A percentile compares a stretch with the other conserved stretches of the same genome.
Conservation (phyloP, 2,888 invertebrate species). For the Microchrysa polita region DNA sequence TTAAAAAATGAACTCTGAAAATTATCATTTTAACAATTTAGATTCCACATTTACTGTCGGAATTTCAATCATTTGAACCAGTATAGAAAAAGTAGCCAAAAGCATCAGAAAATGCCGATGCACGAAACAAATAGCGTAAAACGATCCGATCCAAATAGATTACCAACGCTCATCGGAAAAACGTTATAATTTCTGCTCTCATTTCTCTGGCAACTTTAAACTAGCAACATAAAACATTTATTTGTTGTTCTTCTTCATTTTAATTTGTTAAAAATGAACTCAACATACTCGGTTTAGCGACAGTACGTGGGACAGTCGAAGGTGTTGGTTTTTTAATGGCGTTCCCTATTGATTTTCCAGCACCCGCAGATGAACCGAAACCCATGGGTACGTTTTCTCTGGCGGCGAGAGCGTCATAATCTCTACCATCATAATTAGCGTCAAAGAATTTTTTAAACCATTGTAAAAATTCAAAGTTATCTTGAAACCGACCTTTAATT, state of each 20-base stretch:
- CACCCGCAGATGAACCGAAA: slow-evolving; percentile 67
- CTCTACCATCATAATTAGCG: slow-evolving; percentile 95
- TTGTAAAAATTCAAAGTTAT: slow-evolving; percentile 99
- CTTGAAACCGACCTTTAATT: slow-evolving; percentile 98
- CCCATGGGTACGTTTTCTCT: slow-evolving; percentile 89
- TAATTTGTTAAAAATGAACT: neutral
- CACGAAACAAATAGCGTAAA: too few species aligned
- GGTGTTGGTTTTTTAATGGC: slow-evolving; percentile 48
- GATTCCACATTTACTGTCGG: too few species aligned
- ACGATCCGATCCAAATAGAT: too few species aligned
- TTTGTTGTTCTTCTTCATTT: neutral
- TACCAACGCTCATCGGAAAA: too few species aligned
- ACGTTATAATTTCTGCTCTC: too few species aligned
- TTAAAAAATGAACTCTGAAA: too few species aligned
- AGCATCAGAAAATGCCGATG: too few species aligned
- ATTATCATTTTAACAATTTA: too few species aligned
- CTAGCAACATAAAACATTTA: neutral
- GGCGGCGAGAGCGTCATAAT: slow-evolving; percentile 90
- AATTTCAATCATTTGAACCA: too few species aligned
- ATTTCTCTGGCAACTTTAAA: neutral
- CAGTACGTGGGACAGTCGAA: slow-evolving; percentile 58
- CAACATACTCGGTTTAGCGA: slow-evolving; percentile 53
- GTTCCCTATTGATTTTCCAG: slow-evolving; percentile 20
- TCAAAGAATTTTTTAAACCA: slow-evolving; percentile 99
- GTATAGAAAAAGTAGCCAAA: too few species aligned